phyloP scores from a whole-genome alignment of 2,888 invertebrate species.

The Acrocyrtus sp. region DNA sequence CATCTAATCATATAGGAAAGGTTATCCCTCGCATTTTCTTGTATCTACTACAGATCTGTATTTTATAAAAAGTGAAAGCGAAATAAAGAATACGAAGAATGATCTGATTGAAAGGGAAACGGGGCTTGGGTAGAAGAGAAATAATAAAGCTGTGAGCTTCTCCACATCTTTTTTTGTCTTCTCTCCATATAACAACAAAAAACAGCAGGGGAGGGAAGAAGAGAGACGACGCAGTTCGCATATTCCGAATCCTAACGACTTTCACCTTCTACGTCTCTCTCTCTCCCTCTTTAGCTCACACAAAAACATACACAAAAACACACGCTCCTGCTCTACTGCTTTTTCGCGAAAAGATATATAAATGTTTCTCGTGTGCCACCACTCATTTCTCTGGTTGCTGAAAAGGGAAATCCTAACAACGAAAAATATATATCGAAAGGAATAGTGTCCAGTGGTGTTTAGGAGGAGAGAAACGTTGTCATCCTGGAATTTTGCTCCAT shows the following conservation, averaged over 20 bases:
- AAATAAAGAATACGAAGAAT: no score
- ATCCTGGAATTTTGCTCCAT: conserved; percentile 30
- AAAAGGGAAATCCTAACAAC: conserved; percentile 41
- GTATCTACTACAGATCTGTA: no score
- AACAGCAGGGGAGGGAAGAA: conserved; percentile 25
- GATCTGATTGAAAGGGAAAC: no score
- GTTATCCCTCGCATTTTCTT: no score
- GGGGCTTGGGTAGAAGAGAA: no score
- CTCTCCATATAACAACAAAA: conserved; percentile 10
- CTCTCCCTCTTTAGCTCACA: conserved; percentile 5
- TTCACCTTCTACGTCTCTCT: conserved; percentile 49
- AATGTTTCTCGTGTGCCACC: conserved; percentile 6
- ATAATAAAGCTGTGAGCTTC: no score
- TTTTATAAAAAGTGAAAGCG: no score
- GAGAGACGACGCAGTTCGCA: conserved; percentile 55
- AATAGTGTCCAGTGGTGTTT: conserved; percentile 40
- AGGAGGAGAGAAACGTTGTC: conserved; percentile 41
- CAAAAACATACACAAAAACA: no score
- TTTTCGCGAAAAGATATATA: conserved; percentile 8
- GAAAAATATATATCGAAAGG: no score
- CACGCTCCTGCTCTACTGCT: conserved; percentile 6
- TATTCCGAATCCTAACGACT: conserved; percentile 52
- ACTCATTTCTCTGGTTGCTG: conserved; percentile 36
- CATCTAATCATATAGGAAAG: no score
- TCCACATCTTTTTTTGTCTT: no score